Evolutionary conservation across 2,888 invertebrate genomes (phyloP).

Genomic region (Taphrorychus bicolor): DNA sequence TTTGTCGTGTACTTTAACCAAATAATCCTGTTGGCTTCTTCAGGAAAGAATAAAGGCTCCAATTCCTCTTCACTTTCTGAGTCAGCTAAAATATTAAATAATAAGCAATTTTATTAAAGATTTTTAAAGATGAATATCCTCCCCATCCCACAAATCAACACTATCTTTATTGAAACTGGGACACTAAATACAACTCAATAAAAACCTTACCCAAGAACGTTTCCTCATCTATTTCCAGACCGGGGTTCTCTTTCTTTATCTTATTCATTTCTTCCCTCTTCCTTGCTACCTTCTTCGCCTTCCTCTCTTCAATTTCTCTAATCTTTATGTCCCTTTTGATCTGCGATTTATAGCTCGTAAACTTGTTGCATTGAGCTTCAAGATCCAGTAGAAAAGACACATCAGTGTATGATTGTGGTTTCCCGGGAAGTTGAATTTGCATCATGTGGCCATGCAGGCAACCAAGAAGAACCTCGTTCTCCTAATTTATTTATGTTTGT

Average conservation of each 20-base stretch:
- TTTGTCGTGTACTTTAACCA: constrained; percentile 64
- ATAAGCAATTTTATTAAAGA: not conserved
- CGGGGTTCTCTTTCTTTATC: constrained; percentile 65
- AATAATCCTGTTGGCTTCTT: constrained; percentile 65
- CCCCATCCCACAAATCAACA: too few relatives aligned
- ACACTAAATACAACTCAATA: too few relatives aligned
- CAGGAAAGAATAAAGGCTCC: constrained; percentile 64
- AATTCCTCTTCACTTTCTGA: constrained; percentile 65
- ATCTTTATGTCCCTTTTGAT: constrained; percentile 68
- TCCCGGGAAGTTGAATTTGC: constrained; percentile 61
- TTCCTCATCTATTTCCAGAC: constrained; percentile 67
- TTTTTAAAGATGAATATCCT: too few relatives aligned
- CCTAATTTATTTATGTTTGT: too few relatives aligned
- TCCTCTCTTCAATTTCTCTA: constrained; percentile 62
- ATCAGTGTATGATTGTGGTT: constrained; percentile 59
- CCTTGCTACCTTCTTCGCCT: constrained; percentile 62
- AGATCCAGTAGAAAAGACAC: constrained; percentile 60
- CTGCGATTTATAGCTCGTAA: constrained; percentile 67
- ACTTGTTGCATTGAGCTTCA: constrained; percentile 58
- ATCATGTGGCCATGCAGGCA: constrained; percentile 65
- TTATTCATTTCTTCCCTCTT: constrained; percentile 67
- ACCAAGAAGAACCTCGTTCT: constrained; percentile 62
- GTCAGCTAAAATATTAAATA: constrained; percentile 59
- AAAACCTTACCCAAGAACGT: constrained; percentile 67
- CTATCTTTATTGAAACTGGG: too few relatives aligned